Evolutionary conservation across 2,888 invertebrate genomes (phyloP).

Genomic region (Acronicta leporina): DNA sequence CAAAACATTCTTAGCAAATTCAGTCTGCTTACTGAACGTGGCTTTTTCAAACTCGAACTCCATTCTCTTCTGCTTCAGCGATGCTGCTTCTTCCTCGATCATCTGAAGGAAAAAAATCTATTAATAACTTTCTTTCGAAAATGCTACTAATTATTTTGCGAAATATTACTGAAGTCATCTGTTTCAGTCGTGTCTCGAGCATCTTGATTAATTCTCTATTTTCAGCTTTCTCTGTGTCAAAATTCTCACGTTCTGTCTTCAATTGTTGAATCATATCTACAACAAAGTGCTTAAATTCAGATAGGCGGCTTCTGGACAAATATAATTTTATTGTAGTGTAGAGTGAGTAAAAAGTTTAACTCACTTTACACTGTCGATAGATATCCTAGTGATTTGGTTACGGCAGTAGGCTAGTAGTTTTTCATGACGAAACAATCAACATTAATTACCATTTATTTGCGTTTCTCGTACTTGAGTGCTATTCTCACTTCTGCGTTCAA

Average conservation of each 20-base stretch:
- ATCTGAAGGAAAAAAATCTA: slow-evolving; percentile 62
- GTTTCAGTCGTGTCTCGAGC: slow-evolving; percentile 88
- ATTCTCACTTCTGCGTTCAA: slow-evolving; percentile 82
- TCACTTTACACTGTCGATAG: too few species aligned
- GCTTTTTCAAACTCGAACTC: slow-evolving; percentile 90
- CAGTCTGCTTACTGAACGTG: slow-evolving; percentile 90
- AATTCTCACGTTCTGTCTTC: slow-evolving; percentile 87
- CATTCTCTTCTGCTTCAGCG: slow-evolving; percentile 89
- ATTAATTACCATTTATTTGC: slow-evolving; percentile 88
- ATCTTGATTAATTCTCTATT: slow-evolving; percentile 86
- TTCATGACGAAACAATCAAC: background rate
- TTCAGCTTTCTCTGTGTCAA: slow-evolving; percentile 88
- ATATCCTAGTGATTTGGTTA: too few species aligned
- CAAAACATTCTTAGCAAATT: slow-evolving; percentile 87
- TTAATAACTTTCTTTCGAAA: too few species aligned
- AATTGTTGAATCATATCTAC: slow-evolving; percentile 88
- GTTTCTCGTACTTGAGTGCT: slow-evolving; percentile 87
- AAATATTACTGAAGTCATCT: slow-evolving; percentile 85
- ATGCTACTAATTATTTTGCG: background rate
- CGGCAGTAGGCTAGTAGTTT: too few species aligned
- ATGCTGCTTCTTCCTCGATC: slow-evolving; percentile 81
- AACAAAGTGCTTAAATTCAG: slow-evolving; percentile 1
- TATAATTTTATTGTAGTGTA: too few species aligned
- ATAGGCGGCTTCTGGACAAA: too few species aligned
- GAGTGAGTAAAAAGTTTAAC: too few species aligned